These are phyloP conservation scores for Sardinella longiceps DNA, from an alignment of 2,797 vertebrate species.

Conservation along the genomic window DNA sequence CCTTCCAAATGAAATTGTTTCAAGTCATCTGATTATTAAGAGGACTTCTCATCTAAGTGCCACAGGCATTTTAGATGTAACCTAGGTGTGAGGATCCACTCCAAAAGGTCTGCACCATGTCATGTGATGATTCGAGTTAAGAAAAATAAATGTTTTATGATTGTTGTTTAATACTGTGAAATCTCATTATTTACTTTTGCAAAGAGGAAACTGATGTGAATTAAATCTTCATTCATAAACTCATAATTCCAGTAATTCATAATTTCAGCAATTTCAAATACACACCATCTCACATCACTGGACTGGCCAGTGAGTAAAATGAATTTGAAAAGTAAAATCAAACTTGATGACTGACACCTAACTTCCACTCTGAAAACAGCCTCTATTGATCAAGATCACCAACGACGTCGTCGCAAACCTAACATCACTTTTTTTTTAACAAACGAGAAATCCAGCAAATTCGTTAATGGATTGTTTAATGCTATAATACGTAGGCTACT, in stretches of 20 bases:
- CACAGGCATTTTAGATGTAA: neutral
- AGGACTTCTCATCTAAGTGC: constrained; percentile 8
- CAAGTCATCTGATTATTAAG: neutral
- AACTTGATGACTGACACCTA: neutral
- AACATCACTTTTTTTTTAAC: constrained; percentile 3
- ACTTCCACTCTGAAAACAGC: neutral
- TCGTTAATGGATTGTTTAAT: neutral
- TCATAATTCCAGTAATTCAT: no score
- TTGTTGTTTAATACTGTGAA: neutral
- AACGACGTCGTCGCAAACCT: neutral
- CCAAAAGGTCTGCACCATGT: neutral
- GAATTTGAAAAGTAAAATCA: neutral
- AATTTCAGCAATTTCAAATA: neutral
- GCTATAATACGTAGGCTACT: neutral
- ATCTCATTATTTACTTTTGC: neutral
- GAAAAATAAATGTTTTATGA: neutral
- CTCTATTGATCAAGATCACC: neutral
- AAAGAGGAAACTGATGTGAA: neutral
- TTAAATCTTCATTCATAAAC: neutral
- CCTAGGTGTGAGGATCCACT: constrained; percentile 19
- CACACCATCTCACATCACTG: neutral
- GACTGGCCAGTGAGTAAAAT: neutral
- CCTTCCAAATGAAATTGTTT: neutral
- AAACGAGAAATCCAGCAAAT: neutral
- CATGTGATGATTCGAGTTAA: neutral